Conservation (phyloP, 2,888 invertebrate genomes). For the Drosophila kambysellisi region DNA sequence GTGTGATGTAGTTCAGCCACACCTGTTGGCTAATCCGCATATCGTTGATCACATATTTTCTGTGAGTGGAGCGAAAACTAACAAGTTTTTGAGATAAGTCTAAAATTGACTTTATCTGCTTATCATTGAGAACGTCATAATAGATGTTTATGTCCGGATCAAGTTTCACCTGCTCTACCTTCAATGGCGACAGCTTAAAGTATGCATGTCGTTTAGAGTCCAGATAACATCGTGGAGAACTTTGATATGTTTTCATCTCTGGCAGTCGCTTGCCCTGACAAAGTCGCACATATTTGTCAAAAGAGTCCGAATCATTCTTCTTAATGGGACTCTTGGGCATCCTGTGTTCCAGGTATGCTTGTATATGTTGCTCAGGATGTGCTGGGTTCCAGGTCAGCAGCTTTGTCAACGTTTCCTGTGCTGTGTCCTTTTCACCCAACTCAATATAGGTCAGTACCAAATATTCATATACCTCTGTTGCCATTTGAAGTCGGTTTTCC, state of each 20-base stretch:
- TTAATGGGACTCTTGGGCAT: conserved; percentile 1
- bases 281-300: conserved; percentile 51
- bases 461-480: conserved; percentile 65
- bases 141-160: conserved; percentile 93
- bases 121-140: conserved; percentile 93
- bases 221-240: conserved; percentile 47
- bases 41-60: background rate
- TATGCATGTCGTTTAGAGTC: conserved; percentile 87
- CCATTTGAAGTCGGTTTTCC: background rate
- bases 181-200: conserved; percentile 91
- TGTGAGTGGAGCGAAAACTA: conserved; percentile 54
- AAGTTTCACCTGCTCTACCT: conserved; percentile 90
- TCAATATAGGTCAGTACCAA: conserved; percentile 59
- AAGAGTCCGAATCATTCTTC: fast-evolving
- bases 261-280: conserved; percentile 63
- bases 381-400: conserved; percentile 35
- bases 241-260: background rate
- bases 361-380: conserved; percentile 35
- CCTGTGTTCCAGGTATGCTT: conserved; percentile 34
- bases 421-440: conserved; percentile 54
- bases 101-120: conserved; percentile 89
- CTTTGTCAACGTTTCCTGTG: conserved; percentile 36
- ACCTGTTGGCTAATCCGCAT: conserved; percentile 47
- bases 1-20: conserved; percentile 55
- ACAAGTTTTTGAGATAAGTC: conserved; percentile 11